Percentiles rank a stretch among this genome's conserved stretches.
phyloP scores from a whole-genome alignment of 2,797 vertebrate species.

The Cheirogaleus major region DNA sequence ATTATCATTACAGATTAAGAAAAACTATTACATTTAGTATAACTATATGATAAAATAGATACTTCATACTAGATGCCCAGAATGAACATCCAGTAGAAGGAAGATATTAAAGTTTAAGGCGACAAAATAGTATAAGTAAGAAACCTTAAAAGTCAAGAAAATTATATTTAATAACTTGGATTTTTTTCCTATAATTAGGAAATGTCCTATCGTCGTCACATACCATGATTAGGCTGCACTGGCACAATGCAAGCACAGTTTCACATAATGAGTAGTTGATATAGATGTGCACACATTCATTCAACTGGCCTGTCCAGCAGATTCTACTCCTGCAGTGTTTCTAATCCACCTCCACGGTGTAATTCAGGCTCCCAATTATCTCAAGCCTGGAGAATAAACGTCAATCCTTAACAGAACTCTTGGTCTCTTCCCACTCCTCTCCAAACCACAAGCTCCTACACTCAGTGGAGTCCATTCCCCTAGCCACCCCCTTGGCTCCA shows the following conservation, averaged over 20 bases:
- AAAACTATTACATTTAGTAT: not conserved
- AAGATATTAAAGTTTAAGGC: not conserved
- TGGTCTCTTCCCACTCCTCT: not conserved
- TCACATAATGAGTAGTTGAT: not conserved
- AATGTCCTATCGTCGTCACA: not conserved
- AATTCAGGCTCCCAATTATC: not conserved
- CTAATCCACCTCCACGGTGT: not conserved
- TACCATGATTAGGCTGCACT: not conserved
- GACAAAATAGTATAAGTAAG: not conserved
- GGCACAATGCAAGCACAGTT: not conserved
- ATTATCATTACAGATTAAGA: not conserved
- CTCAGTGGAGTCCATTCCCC: not conserved
- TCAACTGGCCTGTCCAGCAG: not conserved
- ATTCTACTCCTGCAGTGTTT: not conserved
- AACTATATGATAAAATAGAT: not conserved
- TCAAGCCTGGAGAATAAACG: not conserved
- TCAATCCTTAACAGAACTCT: not conserved
- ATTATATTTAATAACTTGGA: not conserved
- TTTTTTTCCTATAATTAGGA: not conserved
- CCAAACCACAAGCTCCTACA: not conserved
- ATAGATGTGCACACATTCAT: not conserved
- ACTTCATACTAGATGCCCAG: not conserved
- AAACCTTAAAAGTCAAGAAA: not conserved
- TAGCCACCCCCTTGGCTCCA: not conserved
- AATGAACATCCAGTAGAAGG: not conserved